A percentile compares a stretch with the other conserved stretches of the same genome.
Conservation (phyloP, 2,113 vertebrate genomes). For the Ariopsis seemanni region DNA sequence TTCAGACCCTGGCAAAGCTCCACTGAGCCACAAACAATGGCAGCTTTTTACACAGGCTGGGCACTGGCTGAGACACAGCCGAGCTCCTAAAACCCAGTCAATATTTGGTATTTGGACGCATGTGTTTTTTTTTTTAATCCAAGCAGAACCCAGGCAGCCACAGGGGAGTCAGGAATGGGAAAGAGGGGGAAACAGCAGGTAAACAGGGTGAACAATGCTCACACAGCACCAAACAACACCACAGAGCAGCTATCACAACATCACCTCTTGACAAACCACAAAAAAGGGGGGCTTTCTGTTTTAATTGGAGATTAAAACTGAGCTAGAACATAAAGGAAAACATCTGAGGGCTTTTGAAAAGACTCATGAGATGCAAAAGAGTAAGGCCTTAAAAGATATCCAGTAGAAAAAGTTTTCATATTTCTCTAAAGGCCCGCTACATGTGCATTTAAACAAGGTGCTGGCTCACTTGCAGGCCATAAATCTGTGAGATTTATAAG, state of each 20-base stretch:
- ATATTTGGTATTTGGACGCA: constrained; percentile 69
- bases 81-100: constrained; percentile 68
- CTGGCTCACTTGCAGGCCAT: background rate
- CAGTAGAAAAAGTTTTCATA: constrained; percentile 30
- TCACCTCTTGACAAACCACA: constrained; percentile 59
- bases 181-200: constrained; percentile 59
- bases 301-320: constrained; percentile 74
- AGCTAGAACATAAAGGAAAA: constrained; percentile 55
- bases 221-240: constrained; percentile 62
- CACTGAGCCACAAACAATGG: constrained; percentile 67
- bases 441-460: constrained; percentile 24
- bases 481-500: constrained; percentile 49
- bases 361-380: constrained; percentile 45
- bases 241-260: constrained; percentile 70
- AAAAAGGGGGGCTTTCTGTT: constrained; percentile 63
- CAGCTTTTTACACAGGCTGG: constrained; percentile 62
- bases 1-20: constrained; percentile 62
- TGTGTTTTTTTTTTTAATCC: constrained; percentile 62
- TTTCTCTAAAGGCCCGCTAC: constrained; percentile 16
- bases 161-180: constrained; percentile 58
- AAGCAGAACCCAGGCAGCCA: constrained; percentile 62
- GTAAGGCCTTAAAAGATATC: constrained; percentile 36
- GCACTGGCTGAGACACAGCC: constrained; percentile 57
- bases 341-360: constrained; percentile 19
- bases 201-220: constrained; percentile 70